Evolutionary conservation across 2,797 vertebrate genomes (phyloP).

Genomic region (Pteronotus mesoamericanus): DNA sequence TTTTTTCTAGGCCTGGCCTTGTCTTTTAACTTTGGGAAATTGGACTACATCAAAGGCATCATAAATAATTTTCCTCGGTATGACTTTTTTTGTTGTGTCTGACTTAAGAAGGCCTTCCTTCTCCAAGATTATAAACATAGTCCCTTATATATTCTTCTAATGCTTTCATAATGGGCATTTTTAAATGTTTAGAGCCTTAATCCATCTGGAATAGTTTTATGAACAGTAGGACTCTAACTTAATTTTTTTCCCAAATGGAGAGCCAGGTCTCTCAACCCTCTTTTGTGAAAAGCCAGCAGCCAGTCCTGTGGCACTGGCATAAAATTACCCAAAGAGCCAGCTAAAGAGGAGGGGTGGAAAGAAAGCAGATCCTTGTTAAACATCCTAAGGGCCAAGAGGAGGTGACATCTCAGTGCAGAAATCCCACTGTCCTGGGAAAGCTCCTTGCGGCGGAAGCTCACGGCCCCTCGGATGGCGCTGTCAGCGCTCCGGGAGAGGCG

Average conservation of each 20-base stretch:
- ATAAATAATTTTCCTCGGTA: conserved; percentile 20
- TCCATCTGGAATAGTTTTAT: conserved; percentile 22
- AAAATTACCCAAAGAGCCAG: background rate
- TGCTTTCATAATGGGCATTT: background rate
- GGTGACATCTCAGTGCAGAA: background rate
- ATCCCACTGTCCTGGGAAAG: background rate
- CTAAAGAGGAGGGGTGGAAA: background rate
- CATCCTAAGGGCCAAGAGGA: background rate
- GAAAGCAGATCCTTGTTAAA: background rate
- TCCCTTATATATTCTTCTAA: background rate
- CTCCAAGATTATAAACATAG: background rate
- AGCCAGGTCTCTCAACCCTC: background rate
- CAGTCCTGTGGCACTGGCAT: background rate
- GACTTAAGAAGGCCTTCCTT: conserved; percentile 10
- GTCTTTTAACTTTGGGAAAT: conserved; percentile 53
- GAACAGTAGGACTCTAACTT: background rate
- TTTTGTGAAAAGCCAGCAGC: background rate
- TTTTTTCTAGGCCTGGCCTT: conserved; percentile 11
- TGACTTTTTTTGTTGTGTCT: conserved; percentile 23
- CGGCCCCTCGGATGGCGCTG: background rate
- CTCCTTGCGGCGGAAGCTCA: background rate
- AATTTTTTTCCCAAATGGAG: background rate
- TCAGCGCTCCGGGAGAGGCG: background rate
- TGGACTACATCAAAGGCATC: conserved; percentile 24
- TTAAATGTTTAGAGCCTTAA: background rate